These are phyloP conservation scores for Lysiphlebus fabarum DNA, from an alignment of 1,140 invertebrate species.

Conservation along the genomic window DNA sequence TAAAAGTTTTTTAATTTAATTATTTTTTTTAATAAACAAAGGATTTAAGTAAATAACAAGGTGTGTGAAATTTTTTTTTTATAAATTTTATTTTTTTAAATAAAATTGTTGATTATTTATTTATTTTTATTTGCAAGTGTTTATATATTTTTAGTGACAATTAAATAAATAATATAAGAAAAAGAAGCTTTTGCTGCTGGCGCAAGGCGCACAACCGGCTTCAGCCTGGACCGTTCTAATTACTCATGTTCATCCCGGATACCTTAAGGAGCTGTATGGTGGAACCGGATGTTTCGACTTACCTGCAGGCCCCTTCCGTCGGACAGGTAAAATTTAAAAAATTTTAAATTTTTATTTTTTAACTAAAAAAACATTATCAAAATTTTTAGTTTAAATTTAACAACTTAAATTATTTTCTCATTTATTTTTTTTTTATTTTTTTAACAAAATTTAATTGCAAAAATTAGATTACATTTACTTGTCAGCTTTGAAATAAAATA, in stretches of 20 bases:
- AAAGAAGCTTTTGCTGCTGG: background rate
- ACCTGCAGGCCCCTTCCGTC: conserved; percentile 76
- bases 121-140: conserved; percentile 3
- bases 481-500: too few relatives aligned
- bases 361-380: too few relatives aligned
- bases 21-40: background rate
- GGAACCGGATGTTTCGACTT: conserved; percentile 78
- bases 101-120: background rate
- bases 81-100: background rate
- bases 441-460: too few relatives aligned
- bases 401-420: too few relatives aligned
- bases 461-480: too few relatives aligned
- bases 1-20: background rate
- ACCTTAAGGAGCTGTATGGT: conserved; percentile 78
- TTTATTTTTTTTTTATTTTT: too few relatives aligned
- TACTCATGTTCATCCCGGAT: conserved; percentile 78
- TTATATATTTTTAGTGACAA: background rate
- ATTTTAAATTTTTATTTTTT: too few relatives aligned
- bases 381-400: too few relatives aligned
- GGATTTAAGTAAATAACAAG: background rate
- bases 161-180: background rate
- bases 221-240: conserved; percentile 44
- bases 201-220: conserved; percentile 24
- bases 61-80: background rate
- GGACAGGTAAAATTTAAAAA: conserved; percentile 60